Base-by-base conservation (phyloP, 2,888 invertebrate species). In the Sphaerophoria taeniata region DNA sequence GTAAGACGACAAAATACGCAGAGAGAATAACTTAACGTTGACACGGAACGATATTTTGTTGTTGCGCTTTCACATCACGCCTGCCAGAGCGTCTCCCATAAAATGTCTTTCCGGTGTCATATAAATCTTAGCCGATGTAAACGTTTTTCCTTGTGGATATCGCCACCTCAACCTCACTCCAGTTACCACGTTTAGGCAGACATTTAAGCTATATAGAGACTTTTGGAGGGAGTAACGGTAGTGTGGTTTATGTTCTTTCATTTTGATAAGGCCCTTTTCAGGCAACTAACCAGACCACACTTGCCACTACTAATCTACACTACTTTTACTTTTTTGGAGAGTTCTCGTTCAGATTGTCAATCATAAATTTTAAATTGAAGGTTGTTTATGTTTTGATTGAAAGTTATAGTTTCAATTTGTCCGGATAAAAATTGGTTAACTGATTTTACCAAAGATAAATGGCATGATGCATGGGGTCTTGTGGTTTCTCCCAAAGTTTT, bases 81-180 rank as follows among this genome's bases (percentile, higher is more conserved):
- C 75, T 69, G 76, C 73, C 85, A 85, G 76, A 53, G 77, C 24
- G 49, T 72, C 36, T 81, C 76, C 58, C 53, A 69, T 4, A 47
- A 71, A 56, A 81, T 43, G 81, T 73, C 81, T 76, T 70, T 77
- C 72, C 69, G 76, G 56, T 81, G 81, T 81, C 76, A 72, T 70
- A 61, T 58, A 77, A 70, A 53, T 63, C 58, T 3, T 70, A 65
- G 80, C 75, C 76, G 76, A 53, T 63, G 72, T 67, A 81, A 43
- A 63, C 56, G 51, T 80, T 70, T 84, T 34, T 33, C 12, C 12
- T 12, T 12, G 43, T 43, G 12, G 43, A 43, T 43, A 43, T 14
- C 49, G 12, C 31, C 49, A 16, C 73, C 51, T 77, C 69, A 16
- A 81, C 53, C 72, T 12, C 43, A 39, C 9, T 39, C 39, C 39